Percentiles rank a stretch among this genome's conserved stretches.
Evolutionary conservation across 2,888 invertebrate genomes (phyloP).

Genomic region (Phoenoteleia sp.): DNA sequence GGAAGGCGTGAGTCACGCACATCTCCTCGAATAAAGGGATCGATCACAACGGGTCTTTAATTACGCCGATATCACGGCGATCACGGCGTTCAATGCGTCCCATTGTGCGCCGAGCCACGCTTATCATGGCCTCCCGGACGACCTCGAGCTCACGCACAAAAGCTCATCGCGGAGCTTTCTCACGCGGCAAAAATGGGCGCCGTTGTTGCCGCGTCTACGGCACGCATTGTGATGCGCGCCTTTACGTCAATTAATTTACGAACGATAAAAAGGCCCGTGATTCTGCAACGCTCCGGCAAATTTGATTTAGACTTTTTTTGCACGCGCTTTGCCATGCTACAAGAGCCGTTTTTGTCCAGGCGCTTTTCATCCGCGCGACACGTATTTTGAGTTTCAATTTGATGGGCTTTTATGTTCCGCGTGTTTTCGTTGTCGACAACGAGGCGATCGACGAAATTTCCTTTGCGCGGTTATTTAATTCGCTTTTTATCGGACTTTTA

Average conservation of each 20-base stretch:
- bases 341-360: slow-evolving; percentile 39
- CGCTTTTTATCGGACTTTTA: background rate
- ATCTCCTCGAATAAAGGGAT: slow-evolving; percentile 76
- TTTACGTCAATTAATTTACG: slow-evolving; percentile 69
- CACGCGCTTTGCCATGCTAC: slow-evolving; percentile 30
- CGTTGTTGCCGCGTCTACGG: slow-evolving; percentile 56
- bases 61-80: slow-evolving; percentile 86
- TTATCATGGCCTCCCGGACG: slow-evolving; percentile 57
- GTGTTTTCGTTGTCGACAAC: slow-evolving; percentile 21
- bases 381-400: slow-evolving; percentile 64
- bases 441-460: slow-evolving; percentile 19
- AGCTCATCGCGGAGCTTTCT: slow-evolving; percentile 69
- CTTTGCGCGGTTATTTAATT: background rate
- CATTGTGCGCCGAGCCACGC: slow-evolving; percentile 79
- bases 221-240: slow-evolving; percentile 59
- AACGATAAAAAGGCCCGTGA: slow-evolving; percentile 58
- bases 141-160: slow-evolving; percentile 63
- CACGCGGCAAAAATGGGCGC: slow-evolving; percentile 62
- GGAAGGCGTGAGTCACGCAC: slow-evolving; percentile 78
- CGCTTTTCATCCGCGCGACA: slow-evolving; percentile 50
- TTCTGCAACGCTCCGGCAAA: slow-evolving; percentile 49
- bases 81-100: slow-evolving; percentile 84
- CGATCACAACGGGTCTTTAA: slow-evolving; percentile 84
- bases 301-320: slow-evolving; percentile 51
- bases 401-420: slow-evolving; percentile 25